A percentile compares a stretch with the other conserved stretches of the same genome.
Conservation (phyloP, 2,113 vertebrate genomes). For the Genyomyrus donnyi region DNA sequence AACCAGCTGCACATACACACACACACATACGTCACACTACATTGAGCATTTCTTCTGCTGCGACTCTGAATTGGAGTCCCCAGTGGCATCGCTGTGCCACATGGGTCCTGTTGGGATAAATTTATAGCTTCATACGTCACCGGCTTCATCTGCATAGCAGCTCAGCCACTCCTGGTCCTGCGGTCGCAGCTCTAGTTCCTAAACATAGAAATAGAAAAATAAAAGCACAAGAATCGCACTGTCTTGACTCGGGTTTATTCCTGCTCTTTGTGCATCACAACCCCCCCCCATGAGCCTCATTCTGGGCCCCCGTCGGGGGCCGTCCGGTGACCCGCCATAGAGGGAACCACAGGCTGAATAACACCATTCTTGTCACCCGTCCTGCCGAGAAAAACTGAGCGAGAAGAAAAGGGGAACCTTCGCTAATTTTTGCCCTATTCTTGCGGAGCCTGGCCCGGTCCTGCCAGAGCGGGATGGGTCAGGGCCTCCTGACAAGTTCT, state of each 20-base stretch:
- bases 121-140: background rate
- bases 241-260: background rate
- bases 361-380: constrained; percentile 55
- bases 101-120: background rate
- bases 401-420: background rate
- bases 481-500: constrained; percentile 16
- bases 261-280: background rate
- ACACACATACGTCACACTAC: background rate
- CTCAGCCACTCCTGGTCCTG: background rate
- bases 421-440: constrained; percentile 37
- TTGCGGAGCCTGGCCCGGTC: constrained; percentile 37
- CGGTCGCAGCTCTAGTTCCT: background rate
- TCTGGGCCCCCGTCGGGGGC: background rate
- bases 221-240: background rate
- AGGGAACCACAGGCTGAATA: constrained; percentile 41
- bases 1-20: background rate
- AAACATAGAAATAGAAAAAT: constrained; percentile 2
- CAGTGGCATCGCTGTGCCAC: background rate
- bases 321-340: background rate
- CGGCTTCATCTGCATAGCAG: background rate
- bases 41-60: background rate
- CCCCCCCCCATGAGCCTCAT: background rate
- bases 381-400: constrained; percentile 38
- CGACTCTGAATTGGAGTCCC: background rate
- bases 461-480: constrained; percentile 28